Percentiles rank a stretch among this genome's conserved stretches.
phyloP scores from a whole-genome alignment of 2,797 vertebrate genomes.

The Pseudochirops corinnae region DNA sequence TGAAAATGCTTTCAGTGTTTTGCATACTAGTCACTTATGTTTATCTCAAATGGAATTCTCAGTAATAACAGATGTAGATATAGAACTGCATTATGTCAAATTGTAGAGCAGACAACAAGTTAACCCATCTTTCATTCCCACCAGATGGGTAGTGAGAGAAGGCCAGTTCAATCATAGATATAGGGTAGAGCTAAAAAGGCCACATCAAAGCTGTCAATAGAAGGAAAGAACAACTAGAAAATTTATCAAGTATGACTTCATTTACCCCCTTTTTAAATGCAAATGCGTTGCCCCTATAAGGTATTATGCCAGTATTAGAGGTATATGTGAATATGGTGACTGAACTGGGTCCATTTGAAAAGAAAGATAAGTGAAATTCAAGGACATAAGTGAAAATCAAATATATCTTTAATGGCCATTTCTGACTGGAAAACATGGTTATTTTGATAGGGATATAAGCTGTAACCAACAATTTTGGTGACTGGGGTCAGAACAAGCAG shows the following conservation, averaged over 20 bases:
- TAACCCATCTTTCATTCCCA: neutral
- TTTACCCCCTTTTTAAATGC: neutral
- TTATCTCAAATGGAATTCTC: no score
- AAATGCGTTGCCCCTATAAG: neutral
- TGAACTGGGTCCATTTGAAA: neutral
- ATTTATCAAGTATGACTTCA: neutral
- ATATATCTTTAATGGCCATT: neutral
- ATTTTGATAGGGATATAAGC: neutral
- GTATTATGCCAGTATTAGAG: neutral
- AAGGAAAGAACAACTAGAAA: neutral
- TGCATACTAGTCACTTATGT: neutral
- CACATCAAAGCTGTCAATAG: neutral
- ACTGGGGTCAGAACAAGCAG: rapidly evolving
- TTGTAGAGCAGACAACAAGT: neutral
- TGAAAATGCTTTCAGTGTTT: neutral
- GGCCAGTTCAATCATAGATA: neutral
- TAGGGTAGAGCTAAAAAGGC: neutral
- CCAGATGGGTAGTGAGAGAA: neutral
- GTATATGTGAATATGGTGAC: neutral
- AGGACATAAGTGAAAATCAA: neutral
- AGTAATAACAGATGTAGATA: no score
- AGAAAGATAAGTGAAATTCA: neutral
- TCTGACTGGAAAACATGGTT: neutral
- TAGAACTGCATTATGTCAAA: neutral
- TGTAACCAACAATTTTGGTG: neutral